These are phyloP conservation scores for Nemoura dubitans DNA, from an alignment of 2,888 invertebrate genomes.

Conservation along the genomic window DNA sequence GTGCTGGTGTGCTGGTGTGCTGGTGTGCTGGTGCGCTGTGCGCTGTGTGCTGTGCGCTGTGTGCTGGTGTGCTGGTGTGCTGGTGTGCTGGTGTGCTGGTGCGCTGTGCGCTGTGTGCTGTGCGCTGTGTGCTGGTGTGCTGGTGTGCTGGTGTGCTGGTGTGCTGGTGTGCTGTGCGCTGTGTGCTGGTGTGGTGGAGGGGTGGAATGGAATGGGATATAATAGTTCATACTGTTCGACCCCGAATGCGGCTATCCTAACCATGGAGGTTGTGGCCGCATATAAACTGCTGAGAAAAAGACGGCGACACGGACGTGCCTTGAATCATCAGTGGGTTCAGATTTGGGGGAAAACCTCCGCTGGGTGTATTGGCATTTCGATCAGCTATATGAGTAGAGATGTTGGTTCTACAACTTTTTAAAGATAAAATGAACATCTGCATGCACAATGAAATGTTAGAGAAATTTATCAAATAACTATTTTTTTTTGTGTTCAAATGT, in stretches of 20 bases:
- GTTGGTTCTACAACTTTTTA: background rate
- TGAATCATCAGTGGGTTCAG: background rate
- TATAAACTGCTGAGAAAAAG: background rate
- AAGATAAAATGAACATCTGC: background rate
- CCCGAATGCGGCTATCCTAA: background rate
- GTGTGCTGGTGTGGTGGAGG: background rate
- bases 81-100: too few relatives aligned
- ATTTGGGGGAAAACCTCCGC: background rate
- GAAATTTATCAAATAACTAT: background rate
- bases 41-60: too few relatives aligned
- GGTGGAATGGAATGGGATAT: background rate
- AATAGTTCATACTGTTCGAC: background rate
- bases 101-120: too few relatives aligned
- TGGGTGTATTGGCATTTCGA: background rate
- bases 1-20: too few relatives aligned
- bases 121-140: too few relatives aligned
- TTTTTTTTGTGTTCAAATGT: background rate
- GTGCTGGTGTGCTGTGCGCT: too few relatives aligned
- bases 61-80: too few relatives aligned
- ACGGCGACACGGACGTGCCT: background rate
- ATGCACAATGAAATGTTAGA: background rate
- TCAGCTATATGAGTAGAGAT: background rate
- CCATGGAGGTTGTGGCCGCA: background rate
- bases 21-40: too few relatives aligned
- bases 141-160: too few relatives aligned